A percentile compares a stretch with the other conserved stretches of the same genome.
Evolutionary conservation across 2,113 vertebrate species (phyloP).

Genomic region (Atherinomorus stipes): DNA sequence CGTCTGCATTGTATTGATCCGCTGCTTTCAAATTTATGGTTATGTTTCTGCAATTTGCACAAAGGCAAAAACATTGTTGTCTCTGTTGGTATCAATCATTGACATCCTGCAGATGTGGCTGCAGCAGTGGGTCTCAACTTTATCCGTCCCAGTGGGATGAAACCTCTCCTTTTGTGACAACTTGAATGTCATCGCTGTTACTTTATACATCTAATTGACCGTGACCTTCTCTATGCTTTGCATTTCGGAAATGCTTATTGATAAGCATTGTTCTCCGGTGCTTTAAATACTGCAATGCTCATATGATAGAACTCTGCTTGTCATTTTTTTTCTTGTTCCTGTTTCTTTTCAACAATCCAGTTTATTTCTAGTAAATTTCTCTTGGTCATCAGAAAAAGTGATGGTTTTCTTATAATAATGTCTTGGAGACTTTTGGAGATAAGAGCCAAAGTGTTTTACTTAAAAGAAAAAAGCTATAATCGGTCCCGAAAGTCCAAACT

Average conservation of each 20-base stretch:
- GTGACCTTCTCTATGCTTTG: slow-evolving; percentile 67
- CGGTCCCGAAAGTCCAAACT: slow-evolving; percentile 7
- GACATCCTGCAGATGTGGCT: slow-evolving; percentile 55
- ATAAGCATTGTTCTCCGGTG: slow-evolving; percentile 27
- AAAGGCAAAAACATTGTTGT: slow-evolving; percentile 72
- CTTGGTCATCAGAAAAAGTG: slow-evolving; percentile 1
- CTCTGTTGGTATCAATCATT: slow-evolving; percentile 60
- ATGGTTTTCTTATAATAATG: not conserved
- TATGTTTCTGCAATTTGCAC: slow-evolving; percentile 79
- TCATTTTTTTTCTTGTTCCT: slow-evolving; percentile 1
- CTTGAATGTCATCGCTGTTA: slow-evolving; percentile 65
- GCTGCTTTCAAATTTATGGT: slow-evolving; percentile 74
- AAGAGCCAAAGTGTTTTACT: slow-evolving; percentile 14
- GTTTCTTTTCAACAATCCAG: not conserved
- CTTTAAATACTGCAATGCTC: slow-evolving; percentile 48
- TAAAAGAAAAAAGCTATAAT: slow-evolving; percentile 5
- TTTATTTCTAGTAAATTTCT: not conserved
- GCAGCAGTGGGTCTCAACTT: slow-evolving; percentile 34
- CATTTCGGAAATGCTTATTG: slow-evolving; percentile 51
- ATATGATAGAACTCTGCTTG: slow-evolving; percentile 32
- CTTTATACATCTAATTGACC: slow-evolving; percentile 64
- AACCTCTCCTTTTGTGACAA: slow-evolving; percentile 53
- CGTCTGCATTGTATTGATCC: slow-evolving; percentile 69
- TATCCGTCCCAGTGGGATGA: slow-evolving; percentile 36
- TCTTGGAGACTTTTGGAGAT: slow-evolving; percentile 15